phyloP scores from a whole-genome alignment of 2,888 invertebrate genomes.

The Alsophila aescularia region DNA sequence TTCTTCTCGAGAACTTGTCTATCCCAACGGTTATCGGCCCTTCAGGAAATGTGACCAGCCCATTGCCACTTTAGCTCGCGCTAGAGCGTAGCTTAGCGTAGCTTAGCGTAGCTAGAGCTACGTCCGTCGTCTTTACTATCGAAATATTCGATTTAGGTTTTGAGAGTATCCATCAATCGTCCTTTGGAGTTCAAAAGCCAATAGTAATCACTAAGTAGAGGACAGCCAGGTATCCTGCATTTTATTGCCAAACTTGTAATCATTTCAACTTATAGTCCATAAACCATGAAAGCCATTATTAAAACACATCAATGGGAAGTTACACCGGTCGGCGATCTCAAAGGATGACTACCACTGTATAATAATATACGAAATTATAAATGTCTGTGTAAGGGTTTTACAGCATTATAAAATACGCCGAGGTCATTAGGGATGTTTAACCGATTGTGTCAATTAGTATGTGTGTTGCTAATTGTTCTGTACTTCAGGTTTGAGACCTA shows the following conservation, averaged over 20 bases:
- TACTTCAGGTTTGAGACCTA: not conserved
- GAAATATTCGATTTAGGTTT: too few species aligned
- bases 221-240: not conserved
- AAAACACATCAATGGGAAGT: slow-evolving; percentile 11
- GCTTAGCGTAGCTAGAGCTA: too few species aligned
- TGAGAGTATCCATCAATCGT: too few species aligned
- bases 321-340: slow-evolving; percentile 21
- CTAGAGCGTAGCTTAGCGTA: too few species aligned
- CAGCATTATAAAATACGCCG: slow-evolving; percentile 51
- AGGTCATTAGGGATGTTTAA: slow-evolving; percentile 57
- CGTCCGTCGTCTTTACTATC: too few species aligned
- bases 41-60: too few species aligned
- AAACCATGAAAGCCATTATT: slow-evolving; percentile 17
- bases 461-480: not conserved
- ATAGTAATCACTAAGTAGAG: too few species aligned
- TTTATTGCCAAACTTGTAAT: slow-evolving; percentile 6
- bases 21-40: too few species aligned
- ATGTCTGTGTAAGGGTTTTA: slow-evolving; percentile 37
- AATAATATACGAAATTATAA: slow-evolving; percentile 48
- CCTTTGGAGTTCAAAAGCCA: too few species aligned
- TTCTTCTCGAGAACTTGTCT: too few species aligned
- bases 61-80: too few species aligned
- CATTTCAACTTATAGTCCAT: slow-evolving; percentile 15
- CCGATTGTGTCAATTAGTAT: slow-evolving; percentile 1
- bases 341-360: slow-evolving; percentile 31